Conservation (phyloP, 2,113 vertebrate genomes). For the Heterocephalus glaber region DNA sequence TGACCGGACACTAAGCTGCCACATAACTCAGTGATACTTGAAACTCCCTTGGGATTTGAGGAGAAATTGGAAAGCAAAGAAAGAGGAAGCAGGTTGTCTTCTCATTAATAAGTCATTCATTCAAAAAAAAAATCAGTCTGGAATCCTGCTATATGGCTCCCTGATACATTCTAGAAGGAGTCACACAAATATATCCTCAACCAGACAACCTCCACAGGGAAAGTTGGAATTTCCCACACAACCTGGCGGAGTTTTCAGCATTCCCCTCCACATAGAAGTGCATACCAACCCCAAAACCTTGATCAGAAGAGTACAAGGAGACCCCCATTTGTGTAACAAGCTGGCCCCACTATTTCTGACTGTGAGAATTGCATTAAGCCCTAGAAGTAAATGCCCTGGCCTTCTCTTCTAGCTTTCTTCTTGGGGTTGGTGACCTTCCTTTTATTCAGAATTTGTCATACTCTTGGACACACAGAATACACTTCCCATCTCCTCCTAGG, state of each 20-base stretch:
- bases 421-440: neutral
- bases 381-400: neutral
- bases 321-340: neutral
- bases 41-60: constrained; percentile 45
- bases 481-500: neutral
- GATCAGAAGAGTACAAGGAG: neutral
- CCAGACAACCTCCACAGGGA: neutral
- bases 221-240: neutral
- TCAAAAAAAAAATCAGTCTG: neutral
- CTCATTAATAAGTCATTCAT: constrained; percentile 38
- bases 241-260: neutral
- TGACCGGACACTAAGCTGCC: constrained; percentile 36
- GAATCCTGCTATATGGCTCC: neutral
- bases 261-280: neutral
- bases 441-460: neutral
- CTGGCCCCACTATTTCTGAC: neutral
- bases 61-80: constrained; percentile 9
- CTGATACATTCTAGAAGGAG: neutral
- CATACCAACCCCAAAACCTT: neutral
- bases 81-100: constrained; percentile 1
- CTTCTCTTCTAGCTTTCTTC: neutral
- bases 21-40: neutral
- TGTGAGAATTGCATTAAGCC: neutral
- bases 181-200: neutral
- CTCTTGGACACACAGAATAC: neutral